phyloP scores from a whole-genome alignment of 1,140 invertebrate species.

The Phymorhynchus buccinoides region DNA sequence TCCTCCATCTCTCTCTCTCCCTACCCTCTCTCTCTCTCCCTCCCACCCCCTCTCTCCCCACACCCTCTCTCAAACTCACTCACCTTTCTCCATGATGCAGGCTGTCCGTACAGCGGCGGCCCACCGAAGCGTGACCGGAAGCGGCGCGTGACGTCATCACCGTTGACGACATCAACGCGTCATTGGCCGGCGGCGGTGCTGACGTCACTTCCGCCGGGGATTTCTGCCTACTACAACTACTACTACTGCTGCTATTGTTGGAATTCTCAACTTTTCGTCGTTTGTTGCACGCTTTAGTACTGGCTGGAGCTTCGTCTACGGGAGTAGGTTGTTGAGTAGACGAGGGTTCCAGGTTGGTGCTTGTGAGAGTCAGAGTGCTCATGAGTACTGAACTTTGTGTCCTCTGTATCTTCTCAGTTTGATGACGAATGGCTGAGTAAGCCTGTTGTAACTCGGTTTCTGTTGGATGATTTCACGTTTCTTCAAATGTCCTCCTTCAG shows the following conservation, averaged over 20 bases:
- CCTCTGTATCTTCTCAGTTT: too few species aligned
- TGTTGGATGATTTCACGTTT: too few species aligned
- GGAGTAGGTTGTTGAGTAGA: too few species aligned
- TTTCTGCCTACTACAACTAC: too few species aligned
- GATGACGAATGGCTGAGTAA: too few species aligned
- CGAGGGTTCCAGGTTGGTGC: neutral
- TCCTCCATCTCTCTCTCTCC: too few species aligned
- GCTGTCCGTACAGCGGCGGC: slow-evolving; percentile 32
- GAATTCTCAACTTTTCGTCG: neutral
- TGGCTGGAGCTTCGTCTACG: neutral
- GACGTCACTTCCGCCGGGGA: neutral
- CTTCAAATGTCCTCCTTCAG: too few species aligned
- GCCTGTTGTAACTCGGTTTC: too few species aligned
- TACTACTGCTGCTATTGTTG: too few species aligned
- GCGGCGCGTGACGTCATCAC: slow-evolving; percentile 17
- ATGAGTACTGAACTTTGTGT: neutral
- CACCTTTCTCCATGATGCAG: slow-evolving; percentile 17
- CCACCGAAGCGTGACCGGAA: slow-evolving; percentile 39
- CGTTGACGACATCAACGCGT: slow-evolving; percentile 35
- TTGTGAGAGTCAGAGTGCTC: neutral
- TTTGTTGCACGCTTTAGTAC: neutral
- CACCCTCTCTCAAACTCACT: neutral
- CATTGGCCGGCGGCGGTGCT: neutral
- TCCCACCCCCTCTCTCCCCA: too few species aligned
- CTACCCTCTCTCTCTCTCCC: too few species aligned